A percentile compares a stretch with the other conserved stretches of the same genome.
These are phyloP conservation scores for Elysia crispata DNA, from an alignment of 2,888 invertebrate genomes.

Conservation along the genomic window DNA sequence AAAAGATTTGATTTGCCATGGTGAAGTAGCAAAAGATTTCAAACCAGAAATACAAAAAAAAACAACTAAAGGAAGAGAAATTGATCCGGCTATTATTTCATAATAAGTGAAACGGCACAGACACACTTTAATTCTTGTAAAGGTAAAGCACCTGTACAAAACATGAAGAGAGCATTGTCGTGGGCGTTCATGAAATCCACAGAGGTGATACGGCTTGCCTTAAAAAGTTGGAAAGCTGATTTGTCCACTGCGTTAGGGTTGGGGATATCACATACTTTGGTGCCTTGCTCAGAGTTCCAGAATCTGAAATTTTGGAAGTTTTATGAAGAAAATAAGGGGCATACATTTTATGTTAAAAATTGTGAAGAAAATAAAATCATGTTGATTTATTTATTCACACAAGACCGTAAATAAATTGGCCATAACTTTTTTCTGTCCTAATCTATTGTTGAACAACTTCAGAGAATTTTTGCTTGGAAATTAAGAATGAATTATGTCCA, in stretches of 20 bases:
- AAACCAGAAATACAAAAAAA: too few relatives aligned
- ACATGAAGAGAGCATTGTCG: conserved; percentile 86
- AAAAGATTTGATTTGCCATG: too few relatives aligned
- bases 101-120: too few relatives aligned
- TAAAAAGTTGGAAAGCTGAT: not conserved
- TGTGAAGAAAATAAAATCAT: not conserved
- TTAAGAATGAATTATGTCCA: too few relatives aligned
- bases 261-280: conserved; percentile 71
- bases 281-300: conserved; percentile 90
- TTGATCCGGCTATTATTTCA: too few relatives aligned
- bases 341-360: not conserved
- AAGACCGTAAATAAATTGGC: too few relatives aligned
- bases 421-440: not conserved
- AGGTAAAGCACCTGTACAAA: conserved; percentile 80
- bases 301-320: conserved; percentile 80
- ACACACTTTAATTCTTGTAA: too few relatives aligned
- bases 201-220: conserved; percentile 84
- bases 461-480: too few relatives aligned
- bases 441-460: too few relatives aligned
- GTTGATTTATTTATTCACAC: too few relatives aligned
- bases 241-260: conserved; percentile 59
- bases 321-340: not conserved
- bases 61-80: too few relatives aligned
- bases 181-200: conserved; percentile 93
- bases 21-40: too few relatives aligned